These are phyloP conservation scores for Phyllotis vaccarum DNA, from an alignment of 2,797 vertebrate genomes.

Conservation along the genomic window DNA sequence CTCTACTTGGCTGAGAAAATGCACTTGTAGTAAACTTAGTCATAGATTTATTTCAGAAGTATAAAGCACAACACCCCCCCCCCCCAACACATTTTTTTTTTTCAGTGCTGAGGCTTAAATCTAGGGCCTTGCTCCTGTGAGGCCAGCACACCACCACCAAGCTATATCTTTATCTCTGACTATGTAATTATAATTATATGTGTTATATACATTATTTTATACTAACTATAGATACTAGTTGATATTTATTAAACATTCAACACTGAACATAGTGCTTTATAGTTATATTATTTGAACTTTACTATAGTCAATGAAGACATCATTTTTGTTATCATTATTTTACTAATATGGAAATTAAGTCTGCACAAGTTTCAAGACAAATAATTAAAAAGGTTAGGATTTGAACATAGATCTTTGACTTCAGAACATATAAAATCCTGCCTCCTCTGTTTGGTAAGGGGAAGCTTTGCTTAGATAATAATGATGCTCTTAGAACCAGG, in stretches of 20 bases:
- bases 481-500: not conserved
- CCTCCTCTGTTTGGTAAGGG: not conserved
- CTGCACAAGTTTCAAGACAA: not conserved
- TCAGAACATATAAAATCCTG: not conserved
- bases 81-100: too few relatives aligned
- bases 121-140: not conserved
- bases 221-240: not conserved
- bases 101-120: not conserved
- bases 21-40: conserved; percentile 36
- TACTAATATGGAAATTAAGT: conserved; percentile 5
- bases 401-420: conserved; percentile 17
- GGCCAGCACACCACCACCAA: not conserved
- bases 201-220: not conserved
- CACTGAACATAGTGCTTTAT: not conserved
- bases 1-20: conserved; percentile 47
- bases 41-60: conserved; percentile 53
- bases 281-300: not conserved
- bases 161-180: not conserved
- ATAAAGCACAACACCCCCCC: not conserved
- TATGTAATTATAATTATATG: conserved; percentile 1
- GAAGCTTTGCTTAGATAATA: not conserved
- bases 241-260: not conserved
- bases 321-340: not conserved
- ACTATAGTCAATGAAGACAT: not conserved
- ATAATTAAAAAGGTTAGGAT: not conserved